A percentile compares a stretch with the other conserved stretches of the same genome.
phyloP scores from a whole-genome alignment of 2,888 invertebrate genomes.

The Barypeithes pellucidus region DNA sequence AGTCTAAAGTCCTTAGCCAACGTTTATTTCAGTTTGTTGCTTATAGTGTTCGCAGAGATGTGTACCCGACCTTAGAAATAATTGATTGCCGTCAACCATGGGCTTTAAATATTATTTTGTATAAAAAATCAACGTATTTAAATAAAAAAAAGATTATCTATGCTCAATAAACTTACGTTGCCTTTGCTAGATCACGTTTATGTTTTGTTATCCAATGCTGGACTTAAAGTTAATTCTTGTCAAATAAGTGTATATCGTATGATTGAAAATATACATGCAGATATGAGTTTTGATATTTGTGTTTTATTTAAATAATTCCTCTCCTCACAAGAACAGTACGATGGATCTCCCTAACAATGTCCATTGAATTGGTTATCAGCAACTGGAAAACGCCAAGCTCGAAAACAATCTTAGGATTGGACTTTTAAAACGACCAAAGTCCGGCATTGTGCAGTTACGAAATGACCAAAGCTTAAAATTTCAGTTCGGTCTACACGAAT shows the following conservation, averaged over 20 bases:
- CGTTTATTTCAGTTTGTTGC: slow-evolving; percentile 65
- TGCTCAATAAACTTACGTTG: slow-evolving; percentile 59
- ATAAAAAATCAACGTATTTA: slow-evolving; percentile 60
- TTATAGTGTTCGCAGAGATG: slow-evolving; percentile 66
- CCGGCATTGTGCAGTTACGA: too few species aligned
- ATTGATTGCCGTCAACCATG: slow-evolving; percentile 64
- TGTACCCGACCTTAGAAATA: slow-evolving; percentile 67
- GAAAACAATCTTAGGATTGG: too few species aligned
- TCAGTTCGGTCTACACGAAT: too few species aligned
- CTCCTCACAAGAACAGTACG: too few species aligned
- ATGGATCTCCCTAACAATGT: too few species aligned
- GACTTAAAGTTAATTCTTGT: slow-evolving; percentile 52
- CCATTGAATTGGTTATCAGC: too few species aligned
- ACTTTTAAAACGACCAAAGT: too few species aligned
- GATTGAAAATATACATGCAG: slow-evolving; percentile 67
- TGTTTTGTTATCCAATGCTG: slow-evolving; percentile 39
- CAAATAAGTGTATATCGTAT: slow-evolving; percentile 68
- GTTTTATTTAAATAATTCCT: slow-evolving; percentile 50
- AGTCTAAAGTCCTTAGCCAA: slow-evolving; percentile 65
- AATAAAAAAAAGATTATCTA: slow-evolving; percentile 57
- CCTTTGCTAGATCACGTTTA: slow-evolving; percentile 55
- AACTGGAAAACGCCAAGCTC: too few species aligned
- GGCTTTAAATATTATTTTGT: slow-evolving; percentile 64
- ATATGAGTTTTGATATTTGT: slow-evolving; percentile 63
- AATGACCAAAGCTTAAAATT: too few species aligned